Base-by-base conservation (phyloP, 1,140 invertebrate genomes). In the Bursaphelenchus mucronatus region DNA sequence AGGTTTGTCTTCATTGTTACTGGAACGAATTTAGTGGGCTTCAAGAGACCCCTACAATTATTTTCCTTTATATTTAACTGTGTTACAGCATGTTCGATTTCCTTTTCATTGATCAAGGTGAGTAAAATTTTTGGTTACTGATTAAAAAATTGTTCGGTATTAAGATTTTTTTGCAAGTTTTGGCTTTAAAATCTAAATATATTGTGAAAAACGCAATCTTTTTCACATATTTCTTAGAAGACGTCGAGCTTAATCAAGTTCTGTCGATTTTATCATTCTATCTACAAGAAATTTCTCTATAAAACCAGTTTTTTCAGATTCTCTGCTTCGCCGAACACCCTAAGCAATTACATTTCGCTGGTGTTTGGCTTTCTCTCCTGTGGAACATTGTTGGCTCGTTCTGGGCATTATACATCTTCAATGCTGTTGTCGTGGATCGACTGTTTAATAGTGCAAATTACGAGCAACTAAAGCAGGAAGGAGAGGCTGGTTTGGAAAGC, bases 261-360 rank as follows among this genome's bases (percentile, higher is more conserved):
- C n/a, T n/a, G n/a, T n/a, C n/a, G n/a, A n/a, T n/a, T n/a, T n/a
- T n/a, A n/a, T n/a, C n/a, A n/a, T n/a, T n/a, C n/a, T n/a, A n/a
- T n/a, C n/a, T n/a, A n/a, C n/a, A n/a, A n/a, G n/a, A n/a, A n/a
- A n/a, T n/a, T n/a, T n/a, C n/a, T n/a, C n/a, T n/a, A n/a, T n/a
- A n/a, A n/a, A n/a, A 30, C 30, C 30, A 30, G 30, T 5, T 30
- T 30, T 30, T 30, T 5, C 30, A 59, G 45, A 30, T 66, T 49
- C 64, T 66, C 13, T 43, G 43, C 0, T 66, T 66, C 47, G 19
- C 64, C 49, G 64, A 66, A 47, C 8, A 65, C 19, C 7, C n/a
- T 11, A 10, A 39, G 3, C 64, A 66, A 52, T 43, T 66, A 30
- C 5, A 10, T 8, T 66, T 58, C 15, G 30, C 9, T 19, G 64